Base-by-base conservation (phyloP, 2,888 invertebrate genomes). In the Pristionchus arcanus region DNA sequence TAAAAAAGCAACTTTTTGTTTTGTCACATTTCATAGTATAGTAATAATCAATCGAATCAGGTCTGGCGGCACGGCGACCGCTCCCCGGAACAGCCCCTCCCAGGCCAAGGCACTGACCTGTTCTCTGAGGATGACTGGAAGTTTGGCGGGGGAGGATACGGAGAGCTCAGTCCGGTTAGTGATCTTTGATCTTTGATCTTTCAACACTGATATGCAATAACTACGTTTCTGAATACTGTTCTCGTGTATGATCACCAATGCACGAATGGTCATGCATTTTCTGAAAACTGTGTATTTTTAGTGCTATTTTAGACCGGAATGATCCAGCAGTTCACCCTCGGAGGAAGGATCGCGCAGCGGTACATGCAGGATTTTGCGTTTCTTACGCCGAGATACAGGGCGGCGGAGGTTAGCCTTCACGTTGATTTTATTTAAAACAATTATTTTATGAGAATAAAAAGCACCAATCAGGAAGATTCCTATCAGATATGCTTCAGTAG, bases 91-190 rank as follows among this genome's bases (percentile, higher is more conserved):
- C 16, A 49, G 21, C 49, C 68, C 9, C 28, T 90, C 0, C 90
- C 90, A 0, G 87, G 74, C 0, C 87, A 90, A 28, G 84, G 53
- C 21, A 49, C 59, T 28, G 92, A 94, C 89, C 42, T 55, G 4
- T 92, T 88, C 68, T 90, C 91, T 68, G 93, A 92, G 71, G 83
- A 49, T 21, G 83, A 90, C 9, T 93, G 93, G 93, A 91, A 87
- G 7, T 92, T 92, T 49, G 93, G 93, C 55, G 93, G 93, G 37
- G 90, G 90, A 34, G 93, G 93, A 81, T 92, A 91, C 90, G 93
- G 92, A 74, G 92, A 92, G 83, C 89, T 93, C 25, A 91, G 91
- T 37, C 92, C 93, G 68, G 92, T 92, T 59, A 85, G 90, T 63
- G 28, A 1, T 71, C 55, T 53, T n/a, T 42, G 31, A 68, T 87